phyloP scores from a whole-genome alignment of 2,113 vertebrate species.

The Oryzias melastigma region DNA sequence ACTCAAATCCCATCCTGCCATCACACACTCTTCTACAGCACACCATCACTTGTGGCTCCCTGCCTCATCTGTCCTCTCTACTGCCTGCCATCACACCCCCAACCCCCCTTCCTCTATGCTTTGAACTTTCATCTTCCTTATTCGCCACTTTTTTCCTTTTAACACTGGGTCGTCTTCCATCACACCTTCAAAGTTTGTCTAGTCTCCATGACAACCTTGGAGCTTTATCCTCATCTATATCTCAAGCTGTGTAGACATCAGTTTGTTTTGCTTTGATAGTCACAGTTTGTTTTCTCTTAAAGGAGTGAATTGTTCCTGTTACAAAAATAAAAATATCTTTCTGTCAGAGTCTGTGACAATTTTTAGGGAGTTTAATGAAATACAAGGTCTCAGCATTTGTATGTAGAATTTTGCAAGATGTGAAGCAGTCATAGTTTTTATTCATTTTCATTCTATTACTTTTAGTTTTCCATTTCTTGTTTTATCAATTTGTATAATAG shows the following conservation, averaged over 20 bases:
- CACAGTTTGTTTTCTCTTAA: background rate
- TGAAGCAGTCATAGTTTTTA: no score
- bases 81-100: conserved; percentile 18
- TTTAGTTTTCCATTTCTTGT: no score
- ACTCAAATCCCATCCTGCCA: conserved; percentile 75
- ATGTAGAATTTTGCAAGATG: no score
- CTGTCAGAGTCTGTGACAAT: conserved; percentile 3
- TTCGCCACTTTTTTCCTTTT: conserved; percentile 23
- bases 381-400: no score
- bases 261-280: background rate
- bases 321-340: background rate
- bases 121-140: conserved; percentile 7
- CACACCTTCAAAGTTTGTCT: conserved; percentile 10
- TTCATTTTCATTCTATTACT: no score
- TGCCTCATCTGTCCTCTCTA: conserved; percentile 32
- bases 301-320: background rate
- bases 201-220: conserved; percentile 6
- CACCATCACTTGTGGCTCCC: conserved; percentile 39
- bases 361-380: background rate
- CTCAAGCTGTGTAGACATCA: background rate
- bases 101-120: conserved; percentile 15
- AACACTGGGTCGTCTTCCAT: conserved; percentile 17
- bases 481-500: no score
- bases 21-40: conserved; percentile 52
- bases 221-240: background rate